phyloP scores from a whole-genome alignment of 2,113 vertebrate species.

The Suricata suricatta region DNA sequence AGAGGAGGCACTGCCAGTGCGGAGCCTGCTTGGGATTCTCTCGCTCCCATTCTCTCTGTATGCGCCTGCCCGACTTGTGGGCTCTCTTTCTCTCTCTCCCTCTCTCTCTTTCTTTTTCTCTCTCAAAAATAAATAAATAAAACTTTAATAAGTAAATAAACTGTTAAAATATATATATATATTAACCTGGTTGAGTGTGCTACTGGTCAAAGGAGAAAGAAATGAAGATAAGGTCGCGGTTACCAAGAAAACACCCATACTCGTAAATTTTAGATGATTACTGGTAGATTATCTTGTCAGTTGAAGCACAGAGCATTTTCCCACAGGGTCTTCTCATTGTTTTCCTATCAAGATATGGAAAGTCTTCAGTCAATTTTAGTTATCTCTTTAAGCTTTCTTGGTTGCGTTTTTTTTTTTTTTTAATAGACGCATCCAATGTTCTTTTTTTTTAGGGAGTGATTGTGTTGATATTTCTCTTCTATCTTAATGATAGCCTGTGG shows the following conservation, averaged over 20 bases:
- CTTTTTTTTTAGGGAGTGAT: conserved; percentile 40
- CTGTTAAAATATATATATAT: neutral
- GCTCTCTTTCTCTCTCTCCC: no score
- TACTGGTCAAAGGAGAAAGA: neutral
- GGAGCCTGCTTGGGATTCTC: no score
- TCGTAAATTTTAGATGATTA: neutral
- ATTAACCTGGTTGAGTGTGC: neutral
- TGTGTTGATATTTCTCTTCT: neutral
- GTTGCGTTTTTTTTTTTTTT: neutral
- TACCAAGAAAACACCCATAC: neutral
- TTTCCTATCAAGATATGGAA: neutral
- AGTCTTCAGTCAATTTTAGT: conserved; percentile 22
- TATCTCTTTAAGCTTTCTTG: neutral
- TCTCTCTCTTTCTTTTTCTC: no score
- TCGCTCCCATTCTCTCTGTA: no score
- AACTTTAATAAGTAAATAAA: no score
- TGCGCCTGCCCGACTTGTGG: no score
- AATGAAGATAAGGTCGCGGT: neutral
- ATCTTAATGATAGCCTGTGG: neutral
- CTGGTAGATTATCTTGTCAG: neutral
- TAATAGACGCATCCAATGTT: neutral
- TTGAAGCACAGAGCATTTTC: neutral
- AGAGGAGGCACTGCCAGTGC: no score
- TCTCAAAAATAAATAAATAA: no score
- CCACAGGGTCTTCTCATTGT: neutral